These are phyloP conservation scores for Hoplostethus mediterraneus DNA, from an alignment of 2,797 vertebrate genomes.

Conservation along the genomic window DNA sequence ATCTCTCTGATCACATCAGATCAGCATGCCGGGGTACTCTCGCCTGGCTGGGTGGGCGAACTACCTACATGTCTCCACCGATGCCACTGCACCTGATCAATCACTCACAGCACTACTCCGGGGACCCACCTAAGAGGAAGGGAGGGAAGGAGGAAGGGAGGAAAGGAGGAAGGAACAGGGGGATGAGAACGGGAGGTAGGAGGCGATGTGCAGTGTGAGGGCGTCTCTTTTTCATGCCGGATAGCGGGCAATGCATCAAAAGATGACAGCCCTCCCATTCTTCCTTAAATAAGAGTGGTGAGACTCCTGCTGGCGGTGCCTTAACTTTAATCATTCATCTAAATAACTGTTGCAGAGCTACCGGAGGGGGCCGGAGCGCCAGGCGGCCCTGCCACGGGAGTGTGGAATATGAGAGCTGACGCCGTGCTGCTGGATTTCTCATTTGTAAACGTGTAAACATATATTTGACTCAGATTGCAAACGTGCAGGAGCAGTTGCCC, in stretches of 20 bases:
- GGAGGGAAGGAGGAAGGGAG: slow-evolving; percentile 20
- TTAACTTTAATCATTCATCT: slow-evolving; percentile 90
- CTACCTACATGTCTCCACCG: slow-evolving; percentile 63
- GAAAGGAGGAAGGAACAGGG: background rate
- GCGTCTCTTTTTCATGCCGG: slow-evolving; percentile 82
- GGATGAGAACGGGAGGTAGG: background rate
- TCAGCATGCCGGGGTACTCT: slow-evolving; percentile 57
- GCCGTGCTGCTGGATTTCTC: slow-evolving; percentile 75
- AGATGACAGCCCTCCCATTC: slow-evolving; percentile 86
- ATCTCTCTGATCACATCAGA: slow-evolving; percentile 68
- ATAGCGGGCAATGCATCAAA: slow-evolving; percentile 86
- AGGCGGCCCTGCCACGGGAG: slow-evolving; percentile 41
- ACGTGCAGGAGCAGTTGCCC: slow-evolving; percentile 64
- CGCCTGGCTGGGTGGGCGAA: slow-evolving; percentile 59
- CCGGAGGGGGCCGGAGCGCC: slow-evolving; percentile 40
- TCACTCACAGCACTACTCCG: slow-evolving; percentile 71
- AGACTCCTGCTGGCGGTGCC: slow-evolving; percentile 79
- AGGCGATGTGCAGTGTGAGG: slow-evolving; percentile 31
- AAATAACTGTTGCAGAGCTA: slow-evolving; percentile 83
- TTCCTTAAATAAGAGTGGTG: slow-evolving; percentile 84
- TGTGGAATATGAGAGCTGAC: slow-evolving; percentile 78
- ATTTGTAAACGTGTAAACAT: slow-evolving; percentile 87
- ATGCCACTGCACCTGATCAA: slow-evolving; percentile 78
- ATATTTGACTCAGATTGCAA: slow-evolving; percentile 83
- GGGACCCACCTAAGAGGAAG: slow-evolving; percentile 45